These are phyloP conservation scores for Ecliptopera silaceata DNA, from an alignment of 2,888 invertebrate genomes.

Conservation along the genomic window DNA sequence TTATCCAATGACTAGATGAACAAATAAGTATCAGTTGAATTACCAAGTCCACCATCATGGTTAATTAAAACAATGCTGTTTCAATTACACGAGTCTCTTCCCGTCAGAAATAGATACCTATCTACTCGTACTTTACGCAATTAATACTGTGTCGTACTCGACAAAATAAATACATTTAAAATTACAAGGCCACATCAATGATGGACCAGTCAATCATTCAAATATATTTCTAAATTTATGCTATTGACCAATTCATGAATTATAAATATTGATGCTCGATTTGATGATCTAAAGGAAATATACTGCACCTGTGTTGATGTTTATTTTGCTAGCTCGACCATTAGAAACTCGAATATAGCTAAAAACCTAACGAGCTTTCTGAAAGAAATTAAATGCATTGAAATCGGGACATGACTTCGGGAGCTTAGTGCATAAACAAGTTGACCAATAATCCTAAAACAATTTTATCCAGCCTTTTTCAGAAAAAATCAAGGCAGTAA, in stretches of 20 bases:
- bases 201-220: neutral
- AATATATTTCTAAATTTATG: too few relatives aligned
- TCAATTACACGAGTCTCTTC: constrained; percentile 16
- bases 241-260: neutral
- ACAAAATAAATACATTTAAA: neutral
- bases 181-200: neutral
- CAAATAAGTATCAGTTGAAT: neutral
- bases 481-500: neutral
- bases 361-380: too few relatives aligned
- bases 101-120: neutral
- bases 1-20: too few relatives aligned
- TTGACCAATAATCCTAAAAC: too few relatives aligned
- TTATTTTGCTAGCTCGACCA: too few relatives aligned
- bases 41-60: neutral
- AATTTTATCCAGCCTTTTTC: too few relatives aligned
- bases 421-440: too few relatives aligned
- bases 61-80: constrained; percentile 12
- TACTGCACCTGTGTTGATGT: too few relatives aligned
- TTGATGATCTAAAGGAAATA: neutral
- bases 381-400: too few relatives aligned
- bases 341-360: too few relatives aligned
- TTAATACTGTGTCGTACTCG: neutral
- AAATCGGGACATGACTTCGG: too few relatives aligned
- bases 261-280: neutral
- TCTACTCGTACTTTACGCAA: neutral